Base-by-base conservation (phyloP, 2,888 invertebrate species). In the Tetrapedia diversipes region DNA sequence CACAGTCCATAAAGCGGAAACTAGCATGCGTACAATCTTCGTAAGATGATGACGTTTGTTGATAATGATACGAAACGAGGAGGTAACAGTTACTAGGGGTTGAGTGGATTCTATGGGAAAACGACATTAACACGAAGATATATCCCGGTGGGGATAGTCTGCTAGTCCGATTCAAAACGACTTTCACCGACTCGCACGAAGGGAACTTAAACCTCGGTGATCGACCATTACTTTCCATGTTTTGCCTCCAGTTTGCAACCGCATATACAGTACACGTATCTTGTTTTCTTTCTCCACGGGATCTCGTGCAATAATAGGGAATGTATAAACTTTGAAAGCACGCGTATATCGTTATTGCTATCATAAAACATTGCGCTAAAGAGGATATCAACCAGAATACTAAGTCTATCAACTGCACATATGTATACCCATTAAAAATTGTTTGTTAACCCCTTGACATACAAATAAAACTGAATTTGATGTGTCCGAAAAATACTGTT, bases 161-260 rank as follows among this genome's bases (percentile, higher is more conserved):
- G 79, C 82, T 72, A 67, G 75, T 78, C 69, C 74, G 84, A 86
- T 85, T 80, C 86, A 79, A 87, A 76, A 84, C 82, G 84, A 88
- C 89, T 89, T 89, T 89, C 89, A 89, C 89, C 85, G 79, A 45
- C 81, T 82, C 75, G 78, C 72, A 78, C 59, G 79, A 83, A 79
- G 84, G 79, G 79, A 84, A 69, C 77, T 74, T 60, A 76, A 79
- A 71, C 75, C 85, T 69, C 81, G 76, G 32, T 73, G 72, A 72
- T 70, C 70, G 73, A 61, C 57, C 63, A 79, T 85, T 84, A 85
- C 79, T 79, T 77, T 77, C 77, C 77, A 77, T 45, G 66, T 71
- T 47, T 77, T 77, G 27, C 77, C 37, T 70, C 63, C 41, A 45
- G 61, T 37, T 29, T 54, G 22, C 43, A 10, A 14, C 16, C 11